phyloP scores from a whole-genome alignment of 2,113 vertebrate genomes.

The Crypturellus undulatus region DNA sequence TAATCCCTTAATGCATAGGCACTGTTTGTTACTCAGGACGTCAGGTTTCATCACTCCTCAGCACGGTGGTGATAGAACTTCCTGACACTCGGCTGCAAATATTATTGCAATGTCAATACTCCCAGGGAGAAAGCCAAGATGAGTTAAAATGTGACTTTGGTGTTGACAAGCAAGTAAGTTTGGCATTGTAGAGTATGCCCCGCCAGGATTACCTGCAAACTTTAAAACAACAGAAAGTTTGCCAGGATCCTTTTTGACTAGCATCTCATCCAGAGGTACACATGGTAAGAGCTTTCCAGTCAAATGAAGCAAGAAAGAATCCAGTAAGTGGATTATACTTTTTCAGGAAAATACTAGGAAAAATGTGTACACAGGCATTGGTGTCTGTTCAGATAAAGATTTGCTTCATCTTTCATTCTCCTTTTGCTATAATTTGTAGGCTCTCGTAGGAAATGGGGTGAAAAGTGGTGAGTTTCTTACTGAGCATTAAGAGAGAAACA shows the following conservation, averaged over 20 bases:
- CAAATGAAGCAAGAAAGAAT: conserved; percentile 17
- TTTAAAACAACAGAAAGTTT: conserved; percentile 24
- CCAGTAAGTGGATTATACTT: conserved; percentile 14
- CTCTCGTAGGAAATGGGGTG: background rate
- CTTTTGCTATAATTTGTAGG: background rate
- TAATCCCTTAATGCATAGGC: conserved; percentile 68
- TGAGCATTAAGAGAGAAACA: background rate
- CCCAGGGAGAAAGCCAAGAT: conserved; percentile 30
- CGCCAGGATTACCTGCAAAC: conserved; percentile 42
- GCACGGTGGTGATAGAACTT: conserved; percentile 12
- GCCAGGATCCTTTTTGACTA: conserved; percentile 17
- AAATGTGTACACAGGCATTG: background rate
- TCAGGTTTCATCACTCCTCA: conserved; percentile 60
- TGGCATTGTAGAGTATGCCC: conserved; percentile 15
- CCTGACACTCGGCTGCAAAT: conserved; percentile 59
- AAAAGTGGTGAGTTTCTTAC: background rate
- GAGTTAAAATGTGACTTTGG: conserved; percentile 46
- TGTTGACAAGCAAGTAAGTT: conserved; percentile 48
- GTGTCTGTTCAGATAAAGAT: background rate
- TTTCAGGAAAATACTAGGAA: background rate
- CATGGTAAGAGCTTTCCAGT: conserved; percentile 6
- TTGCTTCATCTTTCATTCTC: background rate
- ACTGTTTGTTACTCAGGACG: conserved; percentile 58
- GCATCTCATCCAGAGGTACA: background rate
- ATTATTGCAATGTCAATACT: conserved; percentile 55